These are phyloP conservation scores for Neotragus pygmaeus DNA, from an alignment of 2,113 vertebrate genomes.

Conservation along the genomic window DNA sequence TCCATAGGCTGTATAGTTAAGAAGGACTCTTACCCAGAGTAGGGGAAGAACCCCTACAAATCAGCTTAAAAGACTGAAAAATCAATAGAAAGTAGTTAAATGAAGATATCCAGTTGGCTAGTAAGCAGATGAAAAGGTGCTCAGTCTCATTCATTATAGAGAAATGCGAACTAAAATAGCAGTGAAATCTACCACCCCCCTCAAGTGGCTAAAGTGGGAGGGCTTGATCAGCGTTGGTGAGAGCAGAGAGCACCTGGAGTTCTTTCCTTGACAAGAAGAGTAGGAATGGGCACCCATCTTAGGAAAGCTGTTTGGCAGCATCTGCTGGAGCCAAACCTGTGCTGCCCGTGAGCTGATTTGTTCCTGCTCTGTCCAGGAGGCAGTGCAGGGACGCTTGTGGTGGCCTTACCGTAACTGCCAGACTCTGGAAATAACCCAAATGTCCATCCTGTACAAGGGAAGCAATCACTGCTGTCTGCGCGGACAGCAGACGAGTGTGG, in stretches of 20 bases:
- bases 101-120: neutral
- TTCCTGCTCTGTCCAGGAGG: neutral
- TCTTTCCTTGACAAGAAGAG: accelerated
- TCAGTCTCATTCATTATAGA: neutral
- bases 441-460: accelerated
- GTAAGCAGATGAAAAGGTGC: neutral
- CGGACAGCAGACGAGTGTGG: accelerated
- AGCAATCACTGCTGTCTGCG: accelerated
- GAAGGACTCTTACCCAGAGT: neutral
- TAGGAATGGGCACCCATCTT: accelerated
- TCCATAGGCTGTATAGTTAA: accelerated
- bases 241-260: neutral
- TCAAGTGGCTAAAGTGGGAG: neutral
- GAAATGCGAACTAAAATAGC: neutral
- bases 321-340: neutral
- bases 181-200: neutral
- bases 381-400: neutral
- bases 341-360: neutral
- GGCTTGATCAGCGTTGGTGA: accelerated
- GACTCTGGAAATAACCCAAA: neutral
- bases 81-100: neutral
- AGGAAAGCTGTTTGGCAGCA: neutral
- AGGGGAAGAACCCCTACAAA: neutral
- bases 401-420: neutral
- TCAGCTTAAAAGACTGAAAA: neutral